A percentile compares a stretch with the other conserved stretches of the same genome.
phyloP scores from a whole-genome alignment of 2,888 invertebrate species.

The Hetaerina titia region DNA sequence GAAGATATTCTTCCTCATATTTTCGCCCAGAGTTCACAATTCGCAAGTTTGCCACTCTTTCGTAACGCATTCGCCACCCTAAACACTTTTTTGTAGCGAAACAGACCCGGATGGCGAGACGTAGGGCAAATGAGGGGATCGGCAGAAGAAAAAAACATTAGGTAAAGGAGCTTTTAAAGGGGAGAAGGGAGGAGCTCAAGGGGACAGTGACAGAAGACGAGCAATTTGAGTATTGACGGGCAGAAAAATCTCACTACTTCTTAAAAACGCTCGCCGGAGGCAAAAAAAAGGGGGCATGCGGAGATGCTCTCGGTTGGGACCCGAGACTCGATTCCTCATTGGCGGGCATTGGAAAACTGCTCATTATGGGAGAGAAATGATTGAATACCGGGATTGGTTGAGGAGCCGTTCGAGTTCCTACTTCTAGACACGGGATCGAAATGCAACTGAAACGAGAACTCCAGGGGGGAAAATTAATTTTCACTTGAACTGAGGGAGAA shows the following conservation, averaged over 20 bases:
- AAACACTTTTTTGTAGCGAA: background rate
- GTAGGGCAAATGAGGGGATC: background rate
- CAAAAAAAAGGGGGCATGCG: background rate
- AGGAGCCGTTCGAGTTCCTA: background rate
- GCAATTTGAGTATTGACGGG: slow-evolving; percentile 8
- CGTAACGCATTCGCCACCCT: background rate
- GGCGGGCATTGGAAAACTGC: background rate
- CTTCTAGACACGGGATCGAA: background rate
- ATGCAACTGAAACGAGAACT: no score
- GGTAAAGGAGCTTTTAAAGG: background rate
- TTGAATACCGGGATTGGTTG: background rate
- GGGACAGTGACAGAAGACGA: background rate
- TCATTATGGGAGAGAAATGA: background rate
- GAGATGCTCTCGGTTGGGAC: background rate
- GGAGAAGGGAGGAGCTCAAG: background rate
- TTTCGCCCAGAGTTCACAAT: background rate
- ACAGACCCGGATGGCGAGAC: background rate
- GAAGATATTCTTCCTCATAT: background rate
- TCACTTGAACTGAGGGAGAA: no score
- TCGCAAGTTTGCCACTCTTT: background rate
- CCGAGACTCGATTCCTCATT: background rate
- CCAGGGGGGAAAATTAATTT: no score
- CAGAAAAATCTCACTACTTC: background rate
- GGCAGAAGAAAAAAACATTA: background rate
- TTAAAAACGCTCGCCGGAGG: background rate